Conservation (phyloP, 2,797 vertebrate species). For the Gymnocypris eckloni region DNA sequence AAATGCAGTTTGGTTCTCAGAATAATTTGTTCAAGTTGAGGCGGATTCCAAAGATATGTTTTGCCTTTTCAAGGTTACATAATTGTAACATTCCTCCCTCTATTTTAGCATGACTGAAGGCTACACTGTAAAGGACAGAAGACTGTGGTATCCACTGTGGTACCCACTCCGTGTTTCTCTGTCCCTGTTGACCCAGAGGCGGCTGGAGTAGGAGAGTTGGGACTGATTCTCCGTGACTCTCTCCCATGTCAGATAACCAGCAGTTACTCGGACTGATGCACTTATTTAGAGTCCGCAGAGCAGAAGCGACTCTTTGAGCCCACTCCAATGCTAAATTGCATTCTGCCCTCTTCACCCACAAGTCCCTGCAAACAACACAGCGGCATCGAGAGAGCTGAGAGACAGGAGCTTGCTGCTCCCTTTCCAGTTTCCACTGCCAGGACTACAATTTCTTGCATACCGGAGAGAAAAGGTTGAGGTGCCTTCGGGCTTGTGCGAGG, state of each 20-base stretch:
- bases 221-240: conserved; percentile 26
- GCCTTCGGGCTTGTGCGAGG: conserved; percentile 2
- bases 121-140: conserved; percentile 32
- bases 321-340: conserved; percentile 51
- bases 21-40: conserved; percentile 8
- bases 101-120: conserved; percentile 44
- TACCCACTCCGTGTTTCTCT: background rate
- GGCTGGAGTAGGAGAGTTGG: background rate
- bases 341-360: conserved; percentile 52
- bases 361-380: conserved; percentile 37
- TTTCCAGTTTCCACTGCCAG: background rate
- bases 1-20: background rate
- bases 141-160: background rate
- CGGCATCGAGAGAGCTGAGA: conserved; percentile 14
- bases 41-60: conserved; percentile 12
- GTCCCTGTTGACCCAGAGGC: background rate
- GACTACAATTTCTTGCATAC: conserved; percentile 8
- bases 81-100: conserved; percentile 24
- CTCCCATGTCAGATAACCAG: conserved; percentile 46
- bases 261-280: conserved; percentile 34
- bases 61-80: conserved; percentile 35
- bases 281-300: conserved; percentile 29
- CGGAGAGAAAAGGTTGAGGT: conserved; percentile 16
- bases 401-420: conserved; percentile 14
- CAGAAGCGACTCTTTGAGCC: conserved; percentile 40